Evolutionary conservation across 2,797 vertebrate species (phyloP), one percentile per base, ranked within the genome.

Genomic region (Tenualosa thibaudeaui): DNA sequence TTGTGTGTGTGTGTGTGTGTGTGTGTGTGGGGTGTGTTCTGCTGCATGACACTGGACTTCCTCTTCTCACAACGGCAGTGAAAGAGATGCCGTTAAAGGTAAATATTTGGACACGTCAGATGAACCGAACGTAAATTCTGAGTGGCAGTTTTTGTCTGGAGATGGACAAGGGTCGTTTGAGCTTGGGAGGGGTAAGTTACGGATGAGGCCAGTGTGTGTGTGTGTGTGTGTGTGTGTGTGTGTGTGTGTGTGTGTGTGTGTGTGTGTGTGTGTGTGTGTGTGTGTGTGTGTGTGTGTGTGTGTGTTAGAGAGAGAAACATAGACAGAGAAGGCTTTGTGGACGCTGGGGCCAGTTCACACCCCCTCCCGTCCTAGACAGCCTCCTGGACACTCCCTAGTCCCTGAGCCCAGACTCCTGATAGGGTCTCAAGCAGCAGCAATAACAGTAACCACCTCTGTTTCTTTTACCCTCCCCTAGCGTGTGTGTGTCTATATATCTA

Each of bases 31-130:
- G 46, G 46, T 49, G 46, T 49, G 46, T 49, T 51, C 9, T 9
- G 50, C 50, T 51, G 50, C 50, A 0, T 51, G 56, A 58, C 56
- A 58, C 19, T n/a, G 56, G 56, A 6, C 58, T 62, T 62, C 58
- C 58, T 62, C 58, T 62, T 62, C n/a, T 24, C 58, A 26, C 58
- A 62, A 9, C 7, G n/a, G 1, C 1, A 7, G 10, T 8, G 5
- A 51, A 19, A 22, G 65, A 10, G 78, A 53, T 56, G 86, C 56
- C 82, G 84, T 82, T 5, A 60, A 60, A 89, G 58, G 86, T 88
- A 89, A 88, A 89, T 90, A 87, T 88, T 89, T 86, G 78, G 81
- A 37, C 51, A 6, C 49, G 43, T 81, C 43, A 31, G 65, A 78
- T 83, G 81, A 89, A 81, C 8, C 3, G 13, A 53, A 78, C 31